Evolutionary conservation across 2,888 invertebrate species (phyloP), one percentile per base, ranked within the genome.

Genomic region (Conistra vaccinii): DNA sequence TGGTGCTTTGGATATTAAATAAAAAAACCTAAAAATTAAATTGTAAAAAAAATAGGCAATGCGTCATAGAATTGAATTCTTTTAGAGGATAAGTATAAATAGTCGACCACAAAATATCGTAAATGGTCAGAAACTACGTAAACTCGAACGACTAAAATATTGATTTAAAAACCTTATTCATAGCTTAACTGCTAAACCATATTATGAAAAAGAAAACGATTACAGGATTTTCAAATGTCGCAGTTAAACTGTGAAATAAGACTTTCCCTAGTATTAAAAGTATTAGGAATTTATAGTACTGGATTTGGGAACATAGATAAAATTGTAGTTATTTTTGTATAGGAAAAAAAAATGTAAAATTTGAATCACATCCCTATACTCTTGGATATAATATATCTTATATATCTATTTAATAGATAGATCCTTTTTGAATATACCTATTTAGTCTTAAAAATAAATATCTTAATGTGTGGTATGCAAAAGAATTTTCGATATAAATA

Each of bases 271-370:
- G 78, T 81, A 66, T 78, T 80, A 68, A 70, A 84, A 77, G 61
- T 80, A 78, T 69, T 81, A 85, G 81, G 69, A 81, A 85, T 78
- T 73, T 79, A 86, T 78, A 71, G 77, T 81, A 76, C 89, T 91
- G 90, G 88, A 88, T 87, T 89, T 88, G 92, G 92, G 92, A 92
- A 89, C 93, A 93, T 92, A 91, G 90, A 89, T 80, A 76, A 87
- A 87, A 79, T 87, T 87, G 89, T 92, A 90, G 90, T 87, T 90
- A 91, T 92, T 92, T 91, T 89, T 90, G 26, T 90, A 88, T 90
- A 91, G 87, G 63, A 80, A 62, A 68, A 68, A 77, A 73, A 65
- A 9, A 65, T 69, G 48, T 63, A 72, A 84, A 29, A 69, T 68
- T 80, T 73, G 57, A 76, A 68, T 72, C 78, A 60, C 68, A 60